Conservation (phyloP, 2,888 invertebrate genomes). For the Dicyrtomina minuta region DNA sequence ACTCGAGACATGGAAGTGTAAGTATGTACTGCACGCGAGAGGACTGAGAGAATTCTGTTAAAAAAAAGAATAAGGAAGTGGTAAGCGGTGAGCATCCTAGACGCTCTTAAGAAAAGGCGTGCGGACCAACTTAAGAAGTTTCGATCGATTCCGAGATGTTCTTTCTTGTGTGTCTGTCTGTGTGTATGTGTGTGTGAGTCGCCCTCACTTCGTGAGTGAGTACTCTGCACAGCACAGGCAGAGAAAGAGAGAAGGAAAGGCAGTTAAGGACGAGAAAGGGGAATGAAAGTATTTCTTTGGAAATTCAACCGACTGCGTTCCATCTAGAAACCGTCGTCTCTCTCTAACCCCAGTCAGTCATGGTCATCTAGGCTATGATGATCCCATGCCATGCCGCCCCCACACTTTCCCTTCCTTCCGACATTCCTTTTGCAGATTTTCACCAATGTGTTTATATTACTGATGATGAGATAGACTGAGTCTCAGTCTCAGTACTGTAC, state of each 20-base stretch:
- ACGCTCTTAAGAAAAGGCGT: constrained; percentile 25
- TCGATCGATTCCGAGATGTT: constrained; percentile 29
- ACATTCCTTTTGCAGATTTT: background rate
- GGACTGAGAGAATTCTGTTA: constrained; percentile 1
- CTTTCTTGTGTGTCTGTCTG: constrained; percentile 11
- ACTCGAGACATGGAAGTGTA: background rate
- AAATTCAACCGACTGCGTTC: background rate
- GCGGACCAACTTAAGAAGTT: constrained; percentile 25
- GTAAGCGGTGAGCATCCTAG: constrained; percentile 30
- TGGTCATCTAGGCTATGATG: constrained; percentile 14
- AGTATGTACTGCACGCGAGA: background rate
- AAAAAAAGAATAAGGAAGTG: constrained; percentile 30
- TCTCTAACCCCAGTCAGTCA: constrained; percentile 8
- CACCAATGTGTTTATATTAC: background rate
- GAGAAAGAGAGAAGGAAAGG: background rate
- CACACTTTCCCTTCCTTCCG: background rate
- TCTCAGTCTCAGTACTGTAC: no score
- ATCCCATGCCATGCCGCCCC: background rate
- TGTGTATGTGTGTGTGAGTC: background rate
- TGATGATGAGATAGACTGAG: no score
- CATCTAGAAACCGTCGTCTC: constrained; percentile 4
- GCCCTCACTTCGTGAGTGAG: no score
- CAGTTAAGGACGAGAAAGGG: background rate
- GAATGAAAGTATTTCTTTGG: constrained; percentile 9
- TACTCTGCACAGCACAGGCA: background rate